phyloP scores from a whole-genome alignment of 2,888 invertebrate genomes.

The Didymodactylos carnosus region DNA sequence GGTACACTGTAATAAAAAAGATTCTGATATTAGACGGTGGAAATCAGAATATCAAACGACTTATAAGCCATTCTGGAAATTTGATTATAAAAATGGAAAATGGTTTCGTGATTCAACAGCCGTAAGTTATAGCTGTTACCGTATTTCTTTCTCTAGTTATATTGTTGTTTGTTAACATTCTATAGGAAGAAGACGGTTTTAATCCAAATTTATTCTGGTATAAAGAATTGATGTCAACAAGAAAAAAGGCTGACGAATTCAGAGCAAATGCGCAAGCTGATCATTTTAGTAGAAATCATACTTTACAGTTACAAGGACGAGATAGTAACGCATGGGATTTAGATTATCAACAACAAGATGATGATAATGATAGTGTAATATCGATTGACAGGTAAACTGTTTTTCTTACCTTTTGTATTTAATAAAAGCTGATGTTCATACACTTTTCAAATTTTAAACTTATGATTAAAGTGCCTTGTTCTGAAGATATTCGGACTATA shows the following conservation, averaged over 20 bases:
- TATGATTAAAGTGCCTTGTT: too few species aligned
- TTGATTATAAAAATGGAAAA: constrained; percentile 24
- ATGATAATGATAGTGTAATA: not conserved
- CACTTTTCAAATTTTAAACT: too few species aligned
- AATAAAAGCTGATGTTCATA: too few species aligned
- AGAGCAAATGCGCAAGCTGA: not conserved
- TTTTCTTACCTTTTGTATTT: too few species aligned
- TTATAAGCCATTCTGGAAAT: constrained; percentile 23
- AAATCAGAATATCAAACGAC: constrained; percentile 26
- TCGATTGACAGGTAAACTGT: not conserved
- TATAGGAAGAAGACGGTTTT: not conserved
- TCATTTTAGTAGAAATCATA: not conserved
- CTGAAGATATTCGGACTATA: too few species aligned
- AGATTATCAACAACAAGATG: not conserved
- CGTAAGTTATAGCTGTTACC: not conserved
- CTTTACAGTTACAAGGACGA: not conserved
- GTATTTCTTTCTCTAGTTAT: too few species aligned
- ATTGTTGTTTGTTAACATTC: not conserved
- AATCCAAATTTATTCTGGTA: constrained; percentile 1
- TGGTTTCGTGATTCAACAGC: constrained; percentile 27
- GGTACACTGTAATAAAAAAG: too few species aligned
- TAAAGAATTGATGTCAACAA: not conserved
- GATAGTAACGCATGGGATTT: not conserved
- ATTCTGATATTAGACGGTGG: constrained; percentile 17
- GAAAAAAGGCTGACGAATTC: not conserved